A percentile compares a stretch with the other conserved stretches of the same genome.
Conservation (phyloP, 2,888 invertebrate genomes). For the Formica aserva region DNA sequence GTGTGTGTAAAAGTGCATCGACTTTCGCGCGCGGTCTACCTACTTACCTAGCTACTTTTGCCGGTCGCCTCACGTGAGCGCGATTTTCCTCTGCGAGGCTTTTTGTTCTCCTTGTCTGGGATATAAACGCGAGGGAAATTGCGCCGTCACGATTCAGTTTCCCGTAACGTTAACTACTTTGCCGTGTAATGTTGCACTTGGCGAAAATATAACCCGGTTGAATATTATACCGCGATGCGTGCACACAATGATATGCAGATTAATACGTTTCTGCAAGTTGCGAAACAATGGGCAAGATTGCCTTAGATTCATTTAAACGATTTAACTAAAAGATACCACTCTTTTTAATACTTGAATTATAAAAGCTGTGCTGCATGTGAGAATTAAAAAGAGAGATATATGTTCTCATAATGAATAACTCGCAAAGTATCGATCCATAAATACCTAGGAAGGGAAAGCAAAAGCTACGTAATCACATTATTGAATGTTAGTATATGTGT, state of each 20-base stretch:
- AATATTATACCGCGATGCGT: conserved; percentile 46
- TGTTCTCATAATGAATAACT: not conserved
- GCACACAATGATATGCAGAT: conserved; percentile 52
- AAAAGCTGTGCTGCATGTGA: not conserved
- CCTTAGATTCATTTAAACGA: not conserved
- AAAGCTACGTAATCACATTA: conserved; percentile 37
- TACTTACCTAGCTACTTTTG: conserved; percentile 17
- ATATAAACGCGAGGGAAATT: conserved; percentile 45
- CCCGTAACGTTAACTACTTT: conserved; percentile 50
- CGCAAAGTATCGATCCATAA: conserved; percentile 37
- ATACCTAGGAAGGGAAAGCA: conserved; percentile 48
- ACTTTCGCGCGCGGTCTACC: conserved; percentile 60
- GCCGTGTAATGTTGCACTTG: conserved; percentile 46
- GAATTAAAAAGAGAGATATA: not conserved
- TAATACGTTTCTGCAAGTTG: conserved; percentile 43
- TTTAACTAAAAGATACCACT: conserved; percentile 34
- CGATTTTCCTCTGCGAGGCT: conserved; percentile 30
- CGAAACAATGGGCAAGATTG: conserved; percentile 27
- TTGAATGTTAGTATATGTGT: conserved; percentile 31
- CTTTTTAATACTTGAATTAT: not conserved
- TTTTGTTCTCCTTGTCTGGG: conserved; percentile 33
- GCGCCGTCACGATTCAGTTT: conserved; percentile 44
- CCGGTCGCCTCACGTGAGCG: conserved; percentile 47
- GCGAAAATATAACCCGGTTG: conserved; percentile 38
- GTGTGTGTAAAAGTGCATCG: conserved; percentile 45